These are phyloP conservation scores for Coregonus suidteri DNA, from an alignment of 2,797 vertebrate genomes.

Conservation along the genomic window DNA sequence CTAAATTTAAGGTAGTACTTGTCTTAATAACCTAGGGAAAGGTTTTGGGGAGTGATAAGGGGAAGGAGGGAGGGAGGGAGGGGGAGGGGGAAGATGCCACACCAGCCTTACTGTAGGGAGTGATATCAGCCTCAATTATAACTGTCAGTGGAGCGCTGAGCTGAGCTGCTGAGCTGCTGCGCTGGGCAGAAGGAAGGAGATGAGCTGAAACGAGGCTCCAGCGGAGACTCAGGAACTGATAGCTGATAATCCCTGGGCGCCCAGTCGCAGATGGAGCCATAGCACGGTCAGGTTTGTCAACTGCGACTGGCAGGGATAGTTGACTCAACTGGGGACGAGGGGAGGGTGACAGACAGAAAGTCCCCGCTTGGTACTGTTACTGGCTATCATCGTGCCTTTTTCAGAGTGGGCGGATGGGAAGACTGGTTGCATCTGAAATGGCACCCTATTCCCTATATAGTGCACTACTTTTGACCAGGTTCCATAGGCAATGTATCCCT, in stretches of 20 bases:
- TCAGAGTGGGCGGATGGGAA: neutral
- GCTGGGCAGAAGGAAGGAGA: slow-evolving; percentile 69
- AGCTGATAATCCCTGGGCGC: slow-evolving; percentile 71
- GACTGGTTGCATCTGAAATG: neutral
- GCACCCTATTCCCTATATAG: neutral
- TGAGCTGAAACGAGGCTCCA: slow-evolving; percentile 66
- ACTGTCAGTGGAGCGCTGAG: slow-evolving; percentile 70
- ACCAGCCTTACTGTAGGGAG: slow-evolving; percentile 62
- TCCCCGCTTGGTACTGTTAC: slow-evolving; percentile 4
- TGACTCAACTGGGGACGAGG: neutral
- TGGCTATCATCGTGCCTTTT: slow-evolving; percentile 6
- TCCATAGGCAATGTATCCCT: neutral
- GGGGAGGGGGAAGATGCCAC: slow-evolving; percentile 54
- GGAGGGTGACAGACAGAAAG: neutral
- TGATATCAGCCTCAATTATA: slow-evolving; percentile 76
- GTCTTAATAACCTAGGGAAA: slow-evolving; percentile 30
- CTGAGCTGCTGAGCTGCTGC: slow-evolving; percentile 39
- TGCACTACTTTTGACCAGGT: neutral
- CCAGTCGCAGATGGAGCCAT: slow-evolving; percentile 60
- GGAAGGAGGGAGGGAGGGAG: neutral
- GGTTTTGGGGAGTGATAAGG: slow-evolving; percentile 55
- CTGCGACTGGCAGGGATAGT: neutral
- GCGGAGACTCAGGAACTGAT: slow-evolving; percentile 66
- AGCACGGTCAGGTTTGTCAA: slow-evolving; percentile 53
- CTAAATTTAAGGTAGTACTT: slow-evolving; percentile 24